Percentiles rank a stretch among this genome's conserved stretches.
phyloP scores from a whole-genome alignment of 2,113 vertebrate genomes.

The Xerus inauris region DNA sequence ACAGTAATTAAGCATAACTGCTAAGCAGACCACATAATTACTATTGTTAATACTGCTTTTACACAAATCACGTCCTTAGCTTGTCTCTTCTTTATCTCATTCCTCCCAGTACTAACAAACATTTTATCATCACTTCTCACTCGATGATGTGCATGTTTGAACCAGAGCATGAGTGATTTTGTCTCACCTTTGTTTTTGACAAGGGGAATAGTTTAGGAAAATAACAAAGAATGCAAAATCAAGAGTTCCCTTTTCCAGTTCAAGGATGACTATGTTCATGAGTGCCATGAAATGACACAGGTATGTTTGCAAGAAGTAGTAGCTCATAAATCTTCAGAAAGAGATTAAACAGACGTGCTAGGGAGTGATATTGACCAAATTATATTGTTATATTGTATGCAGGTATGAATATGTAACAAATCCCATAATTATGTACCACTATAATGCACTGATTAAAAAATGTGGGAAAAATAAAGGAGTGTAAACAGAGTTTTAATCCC shows the following conservation, averaged over 20 bases:
- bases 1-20: background rate
- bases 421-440: no score
- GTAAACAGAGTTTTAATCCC: background rate
- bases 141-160: background rate
- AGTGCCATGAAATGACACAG: fast-evolving
- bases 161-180: background rate
- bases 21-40: background rate
- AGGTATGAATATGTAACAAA: no score
- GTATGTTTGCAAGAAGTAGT: fast-evolving
- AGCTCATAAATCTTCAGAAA: background rate
- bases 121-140: background rate
- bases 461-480: background rate
- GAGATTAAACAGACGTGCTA: background rate
- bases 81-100: background rate
- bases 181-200: background rate
- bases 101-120: background rate
- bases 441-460: no score
- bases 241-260: background rate
- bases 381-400: no score
- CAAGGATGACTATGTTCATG: background rate
- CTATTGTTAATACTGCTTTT: conserved; percentile 21
- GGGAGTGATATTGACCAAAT: no score
- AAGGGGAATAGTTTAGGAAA: background rate
- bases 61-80: background rate
- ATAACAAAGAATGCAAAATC: background rate